These are phyloP conservation scores for Drosophila ezoana DNA, from an alignment of 2,888 invertebrate genomes.

Conservation along the genomic window DNA sequence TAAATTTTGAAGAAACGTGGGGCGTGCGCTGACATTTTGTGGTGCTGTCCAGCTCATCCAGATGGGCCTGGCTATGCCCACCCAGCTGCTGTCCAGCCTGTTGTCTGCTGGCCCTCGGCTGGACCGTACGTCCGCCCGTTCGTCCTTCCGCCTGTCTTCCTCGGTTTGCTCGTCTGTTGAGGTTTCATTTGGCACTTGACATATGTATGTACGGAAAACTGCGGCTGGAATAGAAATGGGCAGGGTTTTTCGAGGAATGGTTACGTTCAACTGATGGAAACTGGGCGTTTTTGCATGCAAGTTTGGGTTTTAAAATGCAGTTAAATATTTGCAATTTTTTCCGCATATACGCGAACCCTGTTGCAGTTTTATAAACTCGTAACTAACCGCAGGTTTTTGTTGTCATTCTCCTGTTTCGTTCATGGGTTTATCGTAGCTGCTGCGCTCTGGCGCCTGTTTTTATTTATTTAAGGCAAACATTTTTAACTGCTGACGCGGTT, in stretches of 20 bases:
- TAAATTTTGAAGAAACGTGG: slow-evolving; percentile 73
- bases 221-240: slow-evolving; percentile 32
- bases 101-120: not conserved
- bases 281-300: slow-evolving; percentile 27
- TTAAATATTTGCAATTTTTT: slow-evolving; percentile 67
- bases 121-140: not conserved
- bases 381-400: slow-evolving; percentile 77
- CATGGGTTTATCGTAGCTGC: slow-evolving; percentile 40
- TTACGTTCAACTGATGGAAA: slow-evolving; percentile 9
- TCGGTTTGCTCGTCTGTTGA: slow-evolving; percentile 53
- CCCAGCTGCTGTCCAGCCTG: slow-evolving; percentile 16
- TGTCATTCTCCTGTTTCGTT: slow-evolving; percentile 45
- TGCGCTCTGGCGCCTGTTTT: slow-evolving; percentile 42
- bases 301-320: slow-evolving; percentile 63
- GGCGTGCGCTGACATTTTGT: slow-evolving; percentile 71
- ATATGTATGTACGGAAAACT: slow-evolving; percentile 68
- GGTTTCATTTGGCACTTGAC: slow-evolving; percentile 78
- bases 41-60: slow-evolving; percentile 51
- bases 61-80: slow-evolving; percentile 7
- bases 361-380: slow-evolving; percentile 74
- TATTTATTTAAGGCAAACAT: slow-evolving; percentile 67
- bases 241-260: slow-evolving; percentile 4
- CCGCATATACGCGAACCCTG: slow-evolving; percentile 23
- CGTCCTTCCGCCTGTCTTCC: slow-evolving; percentile 1
- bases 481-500: slow-evolving; percentile 75